Evolutionary conservation across 2,888 invertebrate species (phyloP).

Genomic region (Biston betularia): DNA sequence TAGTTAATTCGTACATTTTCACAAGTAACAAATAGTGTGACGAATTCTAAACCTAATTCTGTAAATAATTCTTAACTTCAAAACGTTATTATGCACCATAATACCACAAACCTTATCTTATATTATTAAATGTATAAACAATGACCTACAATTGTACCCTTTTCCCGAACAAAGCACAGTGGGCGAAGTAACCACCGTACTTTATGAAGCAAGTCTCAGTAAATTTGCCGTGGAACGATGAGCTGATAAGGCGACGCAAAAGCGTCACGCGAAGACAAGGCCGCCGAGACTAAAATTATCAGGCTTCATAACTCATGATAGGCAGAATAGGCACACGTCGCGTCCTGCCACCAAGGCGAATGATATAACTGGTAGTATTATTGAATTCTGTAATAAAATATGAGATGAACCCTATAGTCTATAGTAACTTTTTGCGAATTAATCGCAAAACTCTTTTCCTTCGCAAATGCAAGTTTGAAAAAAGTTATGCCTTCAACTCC

Average conservation of each 20-base stretch:
- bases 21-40: too few species aligned
- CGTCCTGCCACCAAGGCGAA: constrained; percentile 28
- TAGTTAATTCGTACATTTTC: too few species aligned
- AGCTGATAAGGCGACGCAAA: constrained; percentile 60
- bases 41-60: neutral
- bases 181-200: constrained; percentile 49
- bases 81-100: neutral
- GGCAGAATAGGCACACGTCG: constrained; percentile 50
- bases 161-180: constrained; percentile 45
- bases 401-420: neutral
- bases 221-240: constrained; percentile 62
- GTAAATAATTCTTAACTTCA: neutral
- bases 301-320: constrained; percentile 64
- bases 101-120: constrained; percentile 15
- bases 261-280: constrained; percentile 64
- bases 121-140: constrained; percentile 21
- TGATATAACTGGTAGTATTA: constrained; percentile 19
- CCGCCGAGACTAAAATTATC: constrained; percentile 54
- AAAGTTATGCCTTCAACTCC: too few species aligned
- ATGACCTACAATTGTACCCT: constrained; percentile 44
- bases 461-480: neutral
- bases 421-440: neutral
- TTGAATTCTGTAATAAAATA: constrained; percentile 10
- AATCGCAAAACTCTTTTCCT: neutral
- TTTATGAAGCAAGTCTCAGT: constrained; percentile 56